Base-by-base conservation (phyloP, 2,113 vertebrate species). In the Triplophysa rosa region DNA sequence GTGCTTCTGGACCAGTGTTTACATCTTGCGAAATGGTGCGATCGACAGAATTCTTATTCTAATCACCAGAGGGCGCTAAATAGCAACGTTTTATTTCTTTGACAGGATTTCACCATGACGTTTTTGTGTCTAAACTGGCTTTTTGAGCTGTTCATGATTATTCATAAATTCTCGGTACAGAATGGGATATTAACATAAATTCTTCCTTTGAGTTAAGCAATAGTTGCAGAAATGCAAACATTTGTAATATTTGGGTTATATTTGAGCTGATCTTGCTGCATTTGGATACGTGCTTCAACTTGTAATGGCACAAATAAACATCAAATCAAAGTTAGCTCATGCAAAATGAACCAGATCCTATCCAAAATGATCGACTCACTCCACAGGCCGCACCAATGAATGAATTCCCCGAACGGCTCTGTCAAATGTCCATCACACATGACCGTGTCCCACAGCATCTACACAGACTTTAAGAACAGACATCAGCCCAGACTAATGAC, bases 31-130 rank as follows among this genome's bases (percentile, higher is more conserved):
- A 37, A 7, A 8, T 37, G 33, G 5, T 37, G 33, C 1, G 10
- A 45, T 2, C 12, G 42, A 45, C 2, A 45, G 42, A 45, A 6
- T 58, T 58, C 0, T 12, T 16, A 1, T 61, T 56, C 58, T 23
- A 7, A 19, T 65, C 81, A 83, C 58, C 69, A 85, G 81, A 69
- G 52, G 81, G 78, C 56, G 67, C 70, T 42, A 59, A 61, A 74
- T 6, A 80, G 21, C 26, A 59, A 19, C 59, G 59, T 4, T 63
- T 29, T 16, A 45, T 1, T 1, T 24, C 14, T 40, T 5, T 45
- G 7, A 49, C 8, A n/a, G n/a, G 24, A 23, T 47, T 59, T n/a
- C 77, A 82, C 81, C 81, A 82, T 84, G 80, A 80, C 52, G 67
- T 80, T 71, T 80, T 84, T 80, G 70, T 26, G 62, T 42, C 47